Evolutionary conservation across 2,113 vertebrate species (phyloP).

Genomic region (Centropus bengalensis): DNA sequence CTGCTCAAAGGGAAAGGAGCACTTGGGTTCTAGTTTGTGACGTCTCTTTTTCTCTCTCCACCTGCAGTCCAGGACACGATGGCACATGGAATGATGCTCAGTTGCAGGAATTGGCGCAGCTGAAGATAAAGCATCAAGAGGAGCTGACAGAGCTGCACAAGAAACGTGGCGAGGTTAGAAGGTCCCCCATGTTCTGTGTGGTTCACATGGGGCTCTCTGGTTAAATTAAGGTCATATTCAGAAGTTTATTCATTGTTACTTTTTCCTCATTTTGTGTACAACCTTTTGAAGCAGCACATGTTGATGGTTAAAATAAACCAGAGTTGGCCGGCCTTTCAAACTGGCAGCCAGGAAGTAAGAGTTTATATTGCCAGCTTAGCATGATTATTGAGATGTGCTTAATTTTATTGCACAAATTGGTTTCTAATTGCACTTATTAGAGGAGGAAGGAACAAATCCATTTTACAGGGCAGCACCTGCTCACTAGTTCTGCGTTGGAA

Average conservation of each 20-base stretch:
- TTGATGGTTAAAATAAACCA: not conserved
- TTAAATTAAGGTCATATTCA: not conserved
- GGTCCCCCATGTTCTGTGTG: not conserved
- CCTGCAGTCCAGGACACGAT: slow-evolving; percentile 81
- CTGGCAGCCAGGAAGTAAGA: not conserved
- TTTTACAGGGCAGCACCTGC: not conserved
- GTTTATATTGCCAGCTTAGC: not conserved
- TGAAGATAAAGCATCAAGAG: slow-evolving; percentile 94
- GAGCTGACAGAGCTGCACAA: slow-evolving; percentile 97
- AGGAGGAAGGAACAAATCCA: not conserved
- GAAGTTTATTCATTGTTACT: not conserved
- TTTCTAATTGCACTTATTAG: not conserved
- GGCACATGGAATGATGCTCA: slow-evolving; percentile 81
- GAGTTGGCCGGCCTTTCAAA: not conserved
- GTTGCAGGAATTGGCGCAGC: slow-evolving; percentile 91
- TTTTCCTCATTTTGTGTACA: not conserved
- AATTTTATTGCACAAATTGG: not conserved
- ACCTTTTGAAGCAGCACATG: not conserved
- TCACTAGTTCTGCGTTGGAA: not conserved
- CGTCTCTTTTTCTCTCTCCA: not conserved
- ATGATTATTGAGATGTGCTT: not conserved
- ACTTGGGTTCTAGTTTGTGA: not conserved
- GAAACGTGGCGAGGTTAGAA: slow-evolving; percentile 92
- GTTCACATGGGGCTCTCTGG: rapidly evolving
- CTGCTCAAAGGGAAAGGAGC: not conserved